Evolutionary conservation across 2,888 invertebrate genomes (phyloP).

Genomic region (Pandemis heparana): DNA sequence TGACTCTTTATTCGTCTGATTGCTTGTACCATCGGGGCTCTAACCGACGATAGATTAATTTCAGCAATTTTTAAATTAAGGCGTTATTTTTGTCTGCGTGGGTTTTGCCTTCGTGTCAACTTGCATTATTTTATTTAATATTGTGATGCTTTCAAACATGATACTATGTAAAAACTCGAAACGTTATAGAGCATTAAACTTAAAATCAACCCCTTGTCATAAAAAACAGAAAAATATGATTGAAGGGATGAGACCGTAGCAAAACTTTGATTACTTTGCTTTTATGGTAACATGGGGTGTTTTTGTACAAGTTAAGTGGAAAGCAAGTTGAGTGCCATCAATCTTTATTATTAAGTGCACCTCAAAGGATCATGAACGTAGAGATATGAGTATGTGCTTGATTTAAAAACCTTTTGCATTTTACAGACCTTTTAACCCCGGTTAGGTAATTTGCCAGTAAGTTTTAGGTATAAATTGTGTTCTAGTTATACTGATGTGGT

Average conservation of each 20-base stretch:
- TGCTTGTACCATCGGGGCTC: no score
- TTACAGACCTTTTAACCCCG: not conserved
- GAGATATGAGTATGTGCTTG: not conserved
- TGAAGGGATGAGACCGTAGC: slow-evolving; percentile 1
- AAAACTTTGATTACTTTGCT: slow-evolving; percentile 1
- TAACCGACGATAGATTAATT: no score
- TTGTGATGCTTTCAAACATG: no score
- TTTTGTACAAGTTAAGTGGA: slow-evolving; percentile 2
- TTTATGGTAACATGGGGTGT: slow-evolving; percentile 3
- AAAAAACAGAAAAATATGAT: not conserved
- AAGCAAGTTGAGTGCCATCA: not conserved
- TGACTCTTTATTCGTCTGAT: no score
- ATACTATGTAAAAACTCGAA: no score
- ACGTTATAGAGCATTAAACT: no score
- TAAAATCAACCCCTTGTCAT: not conserved
- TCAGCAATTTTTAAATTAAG: no score
- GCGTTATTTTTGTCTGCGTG: no score
- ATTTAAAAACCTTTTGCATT: slow-evolving; percentile 5
- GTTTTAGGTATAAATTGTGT: no score
- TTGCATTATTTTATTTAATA: no score
- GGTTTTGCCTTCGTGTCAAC: no score
- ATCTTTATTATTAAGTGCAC: slow-evolving; percentile 9
- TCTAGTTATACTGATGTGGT: no score
- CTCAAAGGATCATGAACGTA: not conserved
- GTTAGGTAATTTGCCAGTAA: not conserved